Evolutionary conservation across 2,113 vertebrate genomes (phyloP).

Genomic region (Leptosomus discolor): DNA sequence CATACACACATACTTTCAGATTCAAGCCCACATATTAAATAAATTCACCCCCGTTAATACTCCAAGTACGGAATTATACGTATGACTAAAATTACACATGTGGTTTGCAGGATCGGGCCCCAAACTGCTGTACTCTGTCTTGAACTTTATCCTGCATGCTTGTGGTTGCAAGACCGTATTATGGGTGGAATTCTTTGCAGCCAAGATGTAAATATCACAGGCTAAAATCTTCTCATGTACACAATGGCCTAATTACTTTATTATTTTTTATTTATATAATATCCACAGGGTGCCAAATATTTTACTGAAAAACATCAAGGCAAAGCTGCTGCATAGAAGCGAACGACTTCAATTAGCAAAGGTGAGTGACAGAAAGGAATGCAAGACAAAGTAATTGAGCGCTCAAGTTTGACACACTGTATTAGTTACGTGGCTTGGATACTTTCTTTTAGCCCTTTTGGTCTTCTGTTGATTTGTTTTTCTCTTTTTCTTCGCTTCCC

Average conservation of each 20-base stretch:
- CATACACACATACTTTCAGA: background rate
- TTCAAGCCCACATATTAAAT: background rate
- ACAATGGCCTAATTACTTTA: background rate
- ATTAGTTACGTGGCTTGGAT: background rate
- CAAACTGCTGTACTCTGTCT: background rate
- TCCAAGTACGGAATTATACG: background rate
- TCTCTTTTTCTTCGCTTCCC: background rate
- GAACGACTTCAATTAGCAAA: background rate
- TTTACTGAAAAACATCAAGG: background rate
- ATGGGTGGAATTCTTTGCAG: background rate
- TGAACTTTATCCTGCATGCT: background rate
- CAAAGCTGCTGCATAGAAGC: background rate
- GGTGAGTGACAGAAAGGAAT: background rate
- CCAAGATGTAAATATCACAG: background rate
- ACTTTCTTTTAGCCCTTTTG: slow-evolving; percentile 11
- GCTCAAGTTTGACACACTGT: background rate
- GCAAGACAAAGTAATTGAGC: background rate
- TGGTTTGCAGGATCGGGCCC: background rate
- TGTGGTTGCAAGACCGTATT: background rate
- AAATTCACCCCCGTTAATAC: background rate
- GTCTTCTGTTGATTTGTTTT: background rate
- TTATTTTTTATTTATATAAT: background rate
- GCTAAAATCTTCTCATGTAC: background rate
- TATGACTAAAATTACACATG: background rate
- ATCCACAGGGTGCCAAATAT: background rate